A percentile compares a stretch with the other conserved stretches of the same genome.
Conservation (phyloP, 2,797 vertebrate species). For the Spheniscus humboldti region DNA sequence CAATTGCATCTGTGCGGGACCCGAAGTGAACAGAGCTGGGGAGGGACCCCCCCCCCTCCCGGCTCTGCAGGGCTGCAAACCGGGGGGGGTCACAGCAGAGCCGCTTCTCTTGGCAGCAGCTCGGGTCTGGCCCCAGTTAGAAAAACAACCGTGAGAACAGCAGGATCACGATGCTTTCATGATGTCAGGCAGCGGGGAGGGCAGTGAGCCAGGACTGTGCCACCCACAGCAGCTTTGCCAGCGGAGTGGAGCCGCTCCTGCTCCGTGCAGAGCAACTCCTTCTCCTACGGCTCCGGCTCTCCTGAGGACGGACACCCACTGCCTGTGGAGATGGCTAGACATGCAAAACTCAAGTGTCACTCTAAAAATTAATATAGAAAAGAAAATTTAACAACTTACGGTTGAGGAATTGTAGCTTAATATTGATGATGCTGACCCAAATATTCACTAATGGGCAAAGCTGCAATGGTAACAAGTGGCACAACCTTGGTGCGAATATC, state of each 20-base stretch:
- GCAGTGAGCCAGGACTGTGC: background rate
- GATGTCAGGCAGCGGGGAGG: background rate
- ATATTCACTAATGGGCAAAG: conserved; percentile 38
- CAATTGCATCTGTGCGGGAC: accelerated
- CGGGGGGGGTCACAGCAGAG: background rate
- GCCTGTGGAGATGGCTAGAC: background rate
- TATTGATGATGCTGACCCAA: conserved; percentile 52
- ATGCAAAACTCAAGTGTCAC: accelerated
- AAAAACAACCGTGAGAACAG: accelerated
- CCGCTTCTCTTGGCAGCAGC: background rate
- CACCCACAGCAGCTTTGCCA: background rate
- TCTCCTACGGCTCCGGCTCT: background rate
- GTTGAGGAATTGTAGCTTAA: conserved; percentile 21
- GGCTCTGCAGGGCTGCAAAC: background rate
- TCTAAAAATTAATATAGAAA: background rate
- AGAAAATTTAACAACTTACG: background rate
- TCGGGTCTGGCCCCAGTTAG: background rate
- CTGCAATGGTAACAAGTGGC: background rate
- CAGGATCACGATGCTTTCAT: background rate
- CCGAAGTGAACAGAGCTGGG: too few relatives aligned
- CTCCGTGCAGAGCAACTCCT: background rate
- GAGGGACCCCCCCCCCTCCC: background rate
- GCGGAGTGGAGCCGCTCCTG: background rate
- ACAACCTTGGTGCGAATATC: background rate
- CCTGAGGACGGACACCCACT: background rate